phyloP scores from a whole-genome alignment of 2,113 vertebrate genomes.

The Rhea pennata region DNA sequence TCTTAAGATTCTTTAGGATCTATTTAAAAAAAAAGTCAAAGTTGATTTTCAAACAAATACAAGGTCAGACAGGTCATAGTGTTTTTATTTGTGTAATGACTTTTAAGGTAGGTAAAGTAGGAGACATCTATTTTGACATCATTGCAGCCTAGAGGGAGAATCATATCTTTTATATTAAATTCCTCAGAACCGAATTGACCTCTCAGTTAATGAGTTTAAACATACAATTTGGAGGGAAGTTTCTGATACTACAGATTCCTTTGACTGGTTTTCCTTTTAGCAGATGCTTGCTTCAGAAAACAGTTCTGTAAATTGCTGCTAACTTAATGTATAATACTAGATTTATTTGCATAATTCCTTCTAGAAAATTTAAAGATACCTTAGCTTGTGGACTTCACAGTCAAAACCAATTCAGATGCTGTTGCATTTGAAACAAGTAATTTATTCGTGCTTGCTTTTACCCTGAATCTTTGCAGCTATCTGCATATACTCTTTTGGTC shows the following conservation, averaged over 20 bases:
- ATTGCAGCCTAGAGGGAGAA: not conserved
- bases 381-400: rapidly evolving
- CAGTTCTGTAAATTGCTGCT: not conserved
- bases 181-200: not conserved
- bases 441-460: not conserved
- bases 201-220: not conserved
- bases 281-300: not conserved
- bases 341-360: not conserved
- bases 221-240: not conserved
- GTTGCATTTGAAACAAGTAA: not conserved
- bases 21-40: not conserved
- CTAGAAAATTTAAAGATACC: rapidly evolving
- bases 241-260: not conserved
- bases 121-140: not conserved
- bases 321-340: not conserved
- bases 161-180: not conserved
- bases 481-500: not conserved
- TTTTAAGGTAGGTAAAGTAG: too few species aligned
- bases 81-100: not conserved
- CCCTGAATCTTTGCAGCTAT: not conserved
- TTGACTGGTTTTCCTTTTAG: not conserved
- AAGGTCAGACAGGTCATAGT: not conserved
- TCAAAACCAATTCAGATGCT: not conserved
- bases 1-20: not conserved
- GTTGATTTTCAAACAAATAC: not conserved